These are phyloP conservation scores for Cygnus olor DNA, from an alignment of 2,797 vertebrate species.

Conservation along the genomic window DNA sequence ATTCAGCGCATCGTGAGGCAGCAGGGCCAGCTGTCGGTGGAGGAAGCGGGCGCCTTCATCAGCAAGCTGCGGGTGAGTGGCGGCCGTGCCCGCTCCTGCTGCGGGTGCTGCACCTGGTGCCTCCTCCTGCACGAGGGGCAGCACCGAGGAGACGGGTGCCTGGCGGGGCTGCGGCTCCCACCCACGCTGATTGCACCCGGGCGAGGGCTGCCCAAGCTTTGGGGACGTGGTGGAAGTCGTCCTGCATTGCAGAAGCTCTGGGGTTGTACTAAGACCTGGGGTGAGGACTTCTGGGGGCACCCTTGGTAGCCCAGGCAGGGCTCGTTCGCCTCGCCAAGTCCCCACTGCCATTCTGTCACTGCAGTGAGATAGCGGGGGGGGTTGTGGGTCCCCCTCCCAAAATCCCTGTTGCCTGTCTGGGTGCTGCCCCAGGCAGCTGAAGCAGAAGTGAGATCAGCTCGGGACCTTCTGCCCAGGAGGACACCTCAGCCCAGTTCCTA, in stretches of 20 bases:
- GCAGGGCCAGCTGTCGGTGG: slow-evolving; percentile 88
- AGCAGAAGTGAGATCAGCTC: not conserved
- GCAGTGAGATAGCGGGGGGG: not conserved
- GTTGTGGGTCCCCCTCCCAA: not conserved
- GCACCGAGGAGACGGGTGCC: not conserved
- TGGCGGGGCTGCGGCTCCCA: not conserved
- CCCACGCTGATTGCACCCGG: fast-evolving
- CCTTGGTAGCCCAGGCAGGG: not conserved
- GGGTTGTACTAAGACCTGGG: fast-evolving
- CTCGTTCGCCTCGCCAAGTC: fast-evolving
- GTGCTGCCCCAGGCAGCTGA: not conserved
- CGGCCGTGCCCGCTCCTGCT: not conserved
- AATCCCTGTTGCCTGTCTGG: not conserved
- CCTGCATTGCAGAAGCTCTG: not conserved
- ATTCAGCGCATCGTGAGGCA: slow-evolving; percentile 90
- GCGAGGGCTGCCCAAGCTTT: not conserved
- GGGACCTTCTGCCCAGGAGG: not conserved
- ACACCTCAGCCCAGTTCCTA: not conserved
- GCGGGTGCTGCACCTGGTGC: not conserved
- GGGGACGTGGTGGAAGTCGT: not conserved
- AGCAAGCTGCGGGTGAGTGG: slow-evolving; percentile 91
- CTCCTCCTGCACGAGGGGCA: not conserved
- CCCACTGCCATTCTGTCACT: fast-evolving
- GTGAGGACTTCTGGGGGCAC: not conserved
- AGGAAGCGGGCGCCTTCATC: slow-evolving; percentile 93